These are phyloP conservation scores for Porites divaricata DNA, from an alignment of 92 coral and sea anemone species.

Conservation along the genomic window DNA sequence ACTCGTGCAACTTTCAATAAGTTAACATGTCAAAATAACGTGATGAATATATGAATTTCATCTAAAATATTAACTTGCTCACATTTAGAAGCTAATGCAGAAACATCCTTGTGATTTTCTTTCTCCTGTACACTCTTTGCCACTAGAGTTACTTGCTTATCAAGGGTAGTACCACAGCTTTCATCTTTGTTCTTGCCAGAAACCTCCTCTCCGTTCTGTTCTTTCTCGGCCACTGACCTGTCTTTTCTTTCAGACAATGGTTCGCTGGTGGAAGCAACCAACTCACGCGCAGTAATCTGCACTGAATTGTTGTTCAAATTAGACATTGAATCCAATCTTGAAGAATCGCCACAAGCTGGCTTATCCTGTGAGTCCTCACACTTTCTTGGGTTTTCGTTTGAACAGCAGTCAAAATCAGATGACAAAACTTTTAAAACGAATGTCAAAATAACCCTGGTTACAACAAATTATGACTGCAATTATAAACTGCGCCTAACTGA, in stretches of 20 bases:
- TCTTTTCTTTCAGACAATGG: background rate
- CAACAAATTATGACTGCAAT: no score
- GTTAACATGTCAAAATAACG: no score
- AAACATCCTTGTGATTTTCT: background rate
- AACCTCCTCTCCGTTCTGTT: background rate
- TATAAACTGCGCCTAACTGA: no score
- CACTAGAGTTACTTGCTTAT: background rate
- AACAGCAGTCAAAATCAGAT: background rate
- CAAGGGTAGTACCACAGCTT: background rate
- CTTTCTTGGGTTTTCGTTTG: background rate
- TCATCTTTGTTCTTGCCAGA: background rate
- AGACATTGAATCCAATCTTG: background rate
- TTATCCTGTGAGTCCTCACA: background rate
- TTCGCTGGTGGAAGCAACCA: background rate
- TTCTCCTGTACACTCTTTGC: background rate
- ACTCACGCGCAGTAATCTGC: background rate
- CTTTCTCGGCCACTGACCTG: background rate
- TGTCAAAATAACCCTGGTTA: background rate
- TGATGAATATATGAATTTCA: background rate
- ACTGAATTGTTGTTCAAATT: background rate
- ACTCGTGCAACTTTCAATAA: no score
- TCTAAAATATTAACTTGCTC: background rate
- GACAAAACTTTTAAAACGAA: background rate
- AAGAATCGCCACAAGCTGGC: background rate
- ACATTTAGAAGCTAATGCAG: slow-evolving; percentile 12